These are phyloP conservation scores for Crenuchus spilurus DNA, from an alignment of 2,797 vertebrate species.

Conservation along the genomic window DNA sequence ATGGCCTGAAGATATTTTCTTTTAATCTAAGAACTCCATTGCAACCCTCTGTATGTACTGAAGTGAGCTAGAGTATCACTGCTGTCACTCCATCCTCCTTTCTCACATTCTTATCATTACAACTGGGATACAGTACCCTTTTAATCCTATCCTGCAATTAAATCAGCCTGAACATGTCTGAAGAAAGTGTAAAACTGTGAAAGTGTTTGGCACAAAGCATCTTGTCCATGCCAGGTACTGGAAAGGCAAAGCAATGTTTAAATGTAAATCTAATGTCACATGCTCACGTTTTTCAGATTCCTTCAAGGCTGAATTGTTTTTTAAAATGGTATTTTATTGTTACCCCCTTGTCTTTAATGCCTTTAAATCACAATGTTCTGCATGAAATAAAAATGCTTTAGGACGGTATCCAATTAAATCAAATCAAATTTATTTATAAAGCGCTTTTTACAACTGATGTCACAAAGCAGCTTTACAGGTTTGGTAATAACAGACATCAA, in stretches of 20 bases:
- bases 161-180: constrained; percentile 51
- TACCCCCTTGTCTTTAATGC: constrained; percentile 27
- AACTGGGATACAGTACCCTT: constrained; percentile 57
- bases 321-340: not conserved
- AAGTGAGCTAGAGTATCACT: constrained; percentile 41
- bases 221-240: constrained; percentile 2
- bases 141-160: constrained; percentile 51
- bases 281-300: not conserved
- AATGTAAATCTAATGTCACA: constrained; percentile 2
- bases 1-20: constrained; percentile 54
- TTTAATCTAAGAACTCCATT: constrained; percentile 44
- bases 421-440: no score
- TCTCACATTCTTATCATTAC: constrained; percentile 56
- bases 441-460: no score
- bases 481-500: no score
- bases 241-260: not conserved
- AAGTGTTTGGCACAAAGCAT: constrained; percentile 42
- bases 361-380: not conserved
- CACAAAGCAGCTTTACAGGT: no score
- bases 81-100: constrained; percentile 34
- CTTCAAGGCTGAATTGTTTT: not conserved
- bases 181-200: constrained; percentile 33
- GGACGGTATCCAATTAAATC: no score
- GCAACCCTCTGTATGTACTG: constrained; percentile 17
- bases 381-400: not conserved